These are phyloP conservation scores for Lamproptera curius DNA, from an alignment of 2,888 invertebrate species.

Conservation along the genomic window DNA sequence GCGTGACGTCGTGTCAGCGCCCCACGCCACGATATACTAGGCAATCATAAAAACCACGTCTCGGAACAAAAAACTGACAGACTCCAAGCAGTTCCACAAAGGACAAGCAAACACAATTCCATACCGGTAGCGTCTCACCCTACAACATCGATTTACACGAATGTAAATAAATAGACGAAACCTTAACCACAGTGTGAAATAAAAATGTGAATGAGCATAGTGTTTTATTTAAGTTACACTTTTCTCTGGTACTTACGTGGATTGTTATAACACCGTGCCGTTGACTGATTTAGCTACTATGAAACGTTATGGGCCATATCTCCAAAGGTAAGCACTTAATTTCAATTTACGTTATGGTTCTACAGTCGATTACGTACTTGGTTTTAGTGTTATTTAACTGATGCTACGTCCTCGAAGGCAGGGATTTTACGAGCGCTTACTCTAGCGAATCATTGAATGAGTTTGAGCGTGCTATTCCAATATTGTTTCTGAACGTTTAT, in stretches of 20 bases:
- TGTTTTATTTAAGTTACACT: conserved; percentile 34
- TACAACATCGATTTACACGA: no score
- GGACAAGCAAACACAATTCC: no score
- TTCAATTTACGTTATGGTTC: not conserved
- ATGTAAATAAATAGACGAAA: conserved; percentile 29
- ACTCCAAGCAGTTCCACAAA: conserved; percentile 16
- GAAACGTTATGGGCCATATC: conserved; percentile 7
- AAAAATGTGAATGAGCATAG: conserved; percentile 38
- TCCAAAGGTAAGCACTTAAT: conserved; percentile 17
- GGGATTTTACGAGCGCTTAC: not conserved
- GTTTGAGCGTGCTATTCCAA: conserved; percentile 1
- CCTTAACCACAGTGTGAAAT: conserved; percentile 22
- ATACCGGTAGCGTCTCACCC: no score
- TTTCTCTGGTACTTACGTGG: conserved; percentile 43
- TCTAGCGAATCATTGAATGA: conserved; percentile 4
- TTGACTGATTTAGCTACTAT: conserved; percentile 11
- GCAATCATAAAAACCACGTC: conserved; percentile 46
- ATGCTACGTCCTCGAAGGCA: not conserved
- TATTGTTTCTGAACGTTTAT: not conserved
- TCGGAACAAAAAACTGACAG: conserved; percentile 26
- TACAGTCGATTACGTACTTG: not conserved
- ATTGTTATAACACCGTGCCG: conserved; percentile 39
- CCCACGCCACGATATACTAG: conserved; percentile 33
- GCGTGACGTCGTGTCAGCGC: conserved; percentile 40
- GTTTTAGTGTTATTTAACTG: conserved; percentile 7